Percentiles rank a stretch among this genome's conserved stretches.
Conservation (phyloP, 2,113 vertebrate species). For the Pyrgilauda ruficollis region DNA sequence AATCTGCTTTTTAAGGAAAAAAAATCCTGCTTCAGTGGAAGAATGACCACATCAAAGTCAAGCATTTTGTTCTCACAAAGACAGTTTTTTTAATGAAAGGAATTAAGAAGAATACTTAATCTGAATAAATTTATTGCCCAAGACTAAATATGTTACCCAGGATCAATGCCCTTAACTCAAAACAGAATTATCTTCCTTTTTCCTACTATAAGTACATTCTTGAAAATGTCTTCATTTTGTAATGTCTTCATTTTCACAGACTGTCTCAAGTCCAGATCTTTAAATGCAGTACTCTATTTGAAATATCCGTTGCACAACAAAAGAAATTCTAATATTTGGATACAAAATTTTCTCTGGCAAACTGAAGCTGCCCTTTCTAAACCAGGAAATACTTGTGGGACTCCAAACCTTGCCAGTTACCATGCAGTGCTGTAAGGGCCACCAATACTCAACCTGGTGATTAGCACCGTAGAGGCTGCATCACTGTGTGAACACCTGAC, state of each 20-base stretch:
- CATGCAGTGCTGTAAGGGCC: not conserved
- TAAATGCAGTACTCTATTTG: not conserved
- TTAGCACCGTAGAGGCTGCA: not conserved
- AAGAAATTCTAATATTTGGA: not conserved
- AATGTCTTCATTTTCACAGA: not conserved
- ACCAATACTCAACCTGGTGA: not conserved
- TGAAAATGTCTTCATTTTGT: not conserved
- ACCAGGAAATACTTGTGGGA: not conserved
- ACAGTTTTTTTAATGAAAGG: slow-evolving; percentile 24
- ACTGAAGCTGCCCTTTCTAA: not conserved
- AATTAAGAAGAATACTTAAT: not conserved
- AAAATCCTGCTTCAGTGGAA: slow-evolving; percentile 26
- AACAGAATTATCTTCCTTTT: not conserved
- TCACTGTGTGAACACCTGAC: not conserved
- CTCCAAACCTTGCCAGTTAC: not conserved
- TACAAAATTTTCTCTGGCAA: not conserved
- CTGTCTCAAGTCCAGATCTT: not conserved
- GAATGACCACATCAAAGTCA: slow-evolving; percentile 13
- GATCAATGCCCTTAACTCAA: slow-evolving; percentile 6
- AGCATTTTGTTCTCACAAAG: slow-evolving; percentile 16
- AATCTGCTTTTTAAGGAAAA: slow-evolving; percentile 24
- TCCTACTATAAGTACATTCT: not conserved
- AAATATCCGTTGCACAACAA: not conserved
- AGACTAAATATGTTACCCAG: not conserved
- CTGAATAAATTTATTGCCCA: not conserved